phyloP scores from a whole-genome alignment of 2,113 vertebrate species.

The Alligator sinensis region DNA sequence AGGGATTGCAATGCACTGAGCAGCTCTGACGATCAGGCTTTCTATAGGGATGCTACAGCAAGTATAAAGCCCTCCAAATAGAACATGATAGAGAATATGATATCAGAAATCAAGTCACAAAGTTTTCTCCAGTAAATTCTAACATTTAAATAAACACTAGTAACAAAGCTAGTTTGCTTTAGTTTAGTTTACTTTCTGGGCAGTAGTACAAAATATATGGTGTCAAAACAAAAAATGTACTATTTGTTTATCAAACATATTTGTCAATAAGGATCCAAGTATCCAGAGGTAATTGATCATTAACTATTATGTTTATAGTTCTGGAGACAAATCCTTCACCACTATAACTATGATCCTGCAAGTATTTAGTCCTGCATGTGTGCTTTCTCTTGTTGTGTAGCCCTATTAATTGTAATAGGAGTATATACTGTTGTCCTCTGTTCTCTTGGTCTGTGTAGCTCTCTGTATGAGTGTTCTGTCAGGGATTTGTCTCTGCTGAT shows the following conservation, averaged over 20 bases:
- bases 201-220: not conserved
- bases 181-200: not conserved
- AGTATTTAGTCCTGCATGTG: not conserved
- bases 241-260: not conserved
- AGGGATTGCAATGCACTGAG: accelerated
- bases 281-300: not conserved
- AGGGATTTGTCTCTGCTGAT: too few relatives aligned
- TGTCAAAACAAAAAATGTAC: not conserved
- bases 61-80: not conserved
- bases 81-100: not conserved
- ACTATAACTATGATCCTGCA: not conserved
- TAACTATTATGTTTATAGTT: not conserved
- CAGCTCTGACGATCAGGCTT: not conserved
- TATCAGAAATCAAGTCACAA: not conserved
- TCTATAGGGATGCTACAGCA: not conserved
- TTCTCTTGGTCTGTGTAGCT: too few relatives aligned
- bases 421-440: not conserved
- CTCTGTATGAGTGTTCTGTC: too few relatives aligned
- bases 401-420: not conserved
- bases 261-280: not conserved
- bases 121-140: not conserved
- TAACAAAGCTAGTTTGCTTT: not conserved
- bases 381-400: not conserved
- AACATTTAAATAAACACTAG: not conserved
- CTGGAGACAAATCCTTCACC: not conserved